Base-by-base conservation (phyloP, 2,113 vertebrate genomes). In the Halichoerus grypus region DNA sequence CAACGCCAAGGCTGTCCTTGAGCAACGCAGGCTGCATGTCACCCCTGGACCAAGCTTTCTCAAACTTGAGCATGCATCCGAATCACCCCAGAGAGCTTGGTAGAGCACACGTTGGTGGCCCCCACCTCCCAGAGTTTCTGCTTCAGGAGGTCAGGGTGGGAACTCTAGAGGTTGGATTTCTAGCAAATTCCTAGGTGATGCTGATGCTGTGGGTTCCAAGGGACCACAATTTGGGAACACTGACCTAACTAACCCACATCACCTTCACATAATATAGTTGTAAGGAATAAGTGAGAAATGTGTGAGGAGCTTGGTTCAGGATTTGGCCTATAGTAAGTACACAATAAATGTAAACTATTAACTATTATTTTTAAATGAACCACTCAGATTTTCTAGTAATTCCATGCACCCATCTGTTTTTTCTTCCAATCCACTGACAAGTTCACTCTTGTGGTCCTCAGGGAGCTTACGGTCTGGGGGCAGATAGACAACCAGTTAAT, bases 251-350 rank as follows among this genome's bases (percentile, higher is more conserved):
- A 49, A 24, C 51, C 6, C 1, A 0, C 53, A 12, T 85, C 57
- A 8, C 2, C n/a, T 6, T 18, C 6, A 24, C 22, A 2, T 7
- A 12, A 19, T 4, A 61, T 13, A 19, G 1, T 21, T 55, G 39
- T 16, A 4, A 24, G 42, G 76, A 24, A 22, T 14, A 33, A 11
- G 11, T 6, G 53, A n/a, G 55, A 80, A 26, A 4, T 8, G 7
- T 36, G n/a, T 71, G 76, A 93, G 49, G 83, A 74, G 8, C 39
- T 31, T 0, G 0, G 21, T 26, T 84, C 42, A 76, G 59, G 42
- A 46, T 49, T 19, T 24, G 55, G 22, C 14, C 1, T 26, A 3
- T 6, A 53, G 19, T 16, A 24, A 86, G 21, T 22, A 24, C 28
- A 74, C 72, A 22, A 4, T 14, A 42, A n/a, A 36, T 12, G 9